Conservation (phyloP, 2,888 invertebrate genomes). For the Drosophila paranaensis region DNA sequence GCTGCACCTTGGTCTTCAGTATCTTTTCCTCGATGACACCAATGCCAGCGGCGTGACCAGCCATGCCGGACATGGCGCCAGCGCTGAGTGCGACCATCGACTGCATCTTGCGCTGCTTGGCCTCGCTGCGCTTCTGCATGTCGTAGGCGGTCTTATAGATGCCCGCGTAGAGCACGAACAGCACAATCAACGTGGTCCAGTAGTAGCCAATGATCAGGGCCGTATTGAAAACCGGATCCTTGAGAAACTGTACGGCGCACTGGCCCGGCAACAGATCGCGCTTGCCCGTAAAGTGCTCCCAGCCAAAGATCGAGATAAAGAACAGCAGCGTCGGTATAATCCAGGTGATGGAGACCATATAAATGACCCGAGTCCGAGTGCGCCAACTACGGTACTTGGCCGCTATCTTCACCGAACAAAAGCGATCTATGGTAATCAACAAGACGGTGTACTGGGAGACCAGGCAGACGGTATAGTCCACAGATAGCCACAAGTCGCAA, state of each 20-base stretch:
- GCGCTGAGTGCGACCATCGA: slow-evolving; percentile 96
- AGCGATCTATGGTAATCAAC: slow-evolving; percentile 98
- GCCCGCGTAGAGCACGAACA: slow-evolving; percentile 97
- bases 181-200: slow-evolving; percentile 98
- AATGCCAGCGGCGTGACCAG: slow-evolving; percentile 94
- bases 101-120: slow-evolving; percentile 97
- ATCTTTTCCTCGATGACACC: slow-evolving; percentile 89
- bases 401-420: slow-evolving; percentile 99
- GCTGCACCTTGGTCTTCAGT: slow-evolving; percentile 78
- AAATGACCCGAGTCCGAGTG: slow-evolving; percentile 95
- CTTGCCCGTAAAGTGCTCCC: slow-evolving; percentile 98
- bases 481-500: slow-evolving; percentile 99
- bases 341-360: slow-evolving; percentile 99
- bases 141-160: slow-evolving; percentile 99
- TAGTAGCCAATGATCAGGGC: slow-evolving; percentile 98
- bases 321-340: slow-evolving; percentile 97
- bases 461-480: slow-evolving; percentile 99
- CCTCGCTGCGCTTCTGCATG: slow-evolving; percentile 98
- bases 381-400: slow-evolving; percentile 98
- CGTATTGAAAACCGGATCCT: slow-evolving; percentile 98
- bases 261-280: slow-evolving; percentile 94
- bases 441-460: slow-evolving; percentile 99
- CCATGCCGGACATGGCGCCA: slow-evolving; percentile 96
- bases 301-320: slow-evolving; percentile 99
- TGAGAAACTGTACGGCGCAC: slow-evolving; percentile 98